These are phyloP conservation scores for Denticeps clupeoides DNA, from an alignment of 2,797 vertebrate species.

Conservation along the genomic window DNA sequence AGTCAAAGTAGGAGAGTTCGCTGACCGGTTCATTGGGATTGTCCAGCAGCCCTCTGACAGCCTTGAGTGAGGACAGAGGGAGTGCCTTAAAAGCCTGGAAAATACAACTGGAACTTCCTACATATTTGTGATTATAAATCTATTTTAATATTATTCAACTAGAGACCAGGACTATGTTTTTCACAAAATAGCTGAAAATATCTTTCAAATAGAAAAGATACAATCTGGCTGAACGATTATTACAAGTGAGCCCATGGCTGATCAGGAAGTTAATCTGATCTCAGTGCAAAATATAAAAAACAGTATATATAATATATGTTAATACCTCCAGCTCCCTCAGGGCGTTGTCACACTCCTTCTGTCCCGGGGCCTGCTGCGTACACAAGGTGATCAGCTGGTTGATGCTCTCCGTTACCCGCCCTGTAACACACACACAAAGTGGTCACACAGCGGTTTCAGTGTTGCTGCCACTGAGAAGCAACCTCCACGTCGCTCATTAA, in stretches of 20 bases:
- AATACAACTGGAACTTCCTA: no score
- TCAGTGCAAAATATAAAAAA: no score
- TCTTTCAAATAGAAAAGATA: no score
- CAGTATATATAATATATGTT: no score
- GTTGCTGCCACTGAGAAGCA: slow-evolving; percentile 50
- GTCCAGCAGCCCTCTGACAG: slow-evolving; percentile 87
- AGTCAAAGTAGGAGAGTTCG: slow-evolving; percentile 96
- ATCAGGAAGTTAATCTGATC: no score
- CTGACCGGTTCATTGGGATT: slow-evolving; percentile 92
- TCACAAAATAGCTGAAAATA: no score
- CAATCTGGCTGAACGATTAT: no score
- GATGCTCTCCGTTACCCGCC: slow-evolving; percentile 96
- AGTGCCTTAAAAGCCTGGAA: neutral
- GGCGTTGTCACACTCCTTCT: slow-evolving; percentile 96
- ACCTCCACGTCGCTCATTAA: slow-evolving; percentile 62
- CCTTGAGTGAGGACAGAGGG: slow-evolving; percentile 51
- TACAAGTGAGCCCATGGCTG: no score
- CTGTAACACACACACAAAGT: slow-evolving; percentile 53
- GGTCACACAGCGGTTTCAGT: slow-evolving; percentile 33
- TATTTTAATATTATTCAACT: no score
- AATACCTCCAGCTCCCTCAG: slow-evolving; percentile 90
- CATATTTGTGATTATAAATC: no score
- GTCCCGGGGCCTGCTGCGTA: slow-evolving; percentile 92
- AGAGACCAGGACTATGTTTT: no score
- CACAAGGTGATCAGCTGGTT: slow-evolving; percentile 96